phyloP scores from a whole-genome alignment of 2,113 vertebrate species.

The Leucosticte australis region DNA sequence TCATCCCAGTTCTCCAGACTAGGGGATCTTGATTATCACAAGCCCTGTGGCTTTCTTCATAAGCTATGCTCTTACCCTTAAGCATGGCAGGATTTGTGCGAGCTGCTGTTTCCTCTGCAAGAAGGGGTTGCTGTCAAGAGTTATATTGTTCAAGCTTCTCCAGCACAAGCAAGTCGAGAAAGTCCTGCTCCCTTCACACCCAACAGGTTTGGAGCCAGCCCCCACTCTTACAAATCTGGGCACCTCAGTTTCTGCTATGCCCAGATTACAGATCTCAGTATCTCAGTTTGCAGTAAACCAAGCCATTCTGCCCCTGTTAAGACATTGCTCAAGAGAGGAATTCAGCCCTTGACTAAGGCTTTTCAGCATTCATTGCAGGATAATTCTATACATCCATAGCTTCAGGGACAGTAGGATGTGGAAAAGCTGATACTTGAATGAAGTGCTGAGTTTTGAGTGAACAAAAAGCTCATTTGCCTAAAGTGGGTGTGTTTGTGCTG shows the following conservation, averaged over 20 bases:
- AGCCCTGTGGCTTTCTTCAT: conserved; percentile 7
- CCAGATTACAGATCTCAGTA: background rate
- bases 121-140: background rate
- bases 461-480: conserved; percentile 55
- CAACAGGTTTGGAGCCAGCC: background rate
- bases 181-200: background rate
- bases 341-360: background rate
- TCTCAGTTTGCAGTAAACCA: background rate
- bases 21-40: background rate
- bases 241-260: background rate
- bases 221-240: background rate
- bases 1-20: background rate
- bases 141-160: background rate
- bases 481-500: conserved; percentile 45
- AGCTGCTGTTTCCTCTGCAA: background rate
- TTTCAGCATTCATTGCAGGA: conserved; percentile 19
- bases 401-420: background rate
- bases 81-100: background rate
- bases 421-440: conserved; percentile 33
- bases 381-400: background rate
- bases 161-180: background rate
- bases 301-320: background rate
- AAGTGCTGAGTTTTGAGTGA: conserved; percentile 40
- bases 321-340: background rate
- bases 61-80: background rate